Evolutionary conservation across 2,113 vertebrate species (phyloP).

Genomic region (Lasiurus borealis): DNA sequence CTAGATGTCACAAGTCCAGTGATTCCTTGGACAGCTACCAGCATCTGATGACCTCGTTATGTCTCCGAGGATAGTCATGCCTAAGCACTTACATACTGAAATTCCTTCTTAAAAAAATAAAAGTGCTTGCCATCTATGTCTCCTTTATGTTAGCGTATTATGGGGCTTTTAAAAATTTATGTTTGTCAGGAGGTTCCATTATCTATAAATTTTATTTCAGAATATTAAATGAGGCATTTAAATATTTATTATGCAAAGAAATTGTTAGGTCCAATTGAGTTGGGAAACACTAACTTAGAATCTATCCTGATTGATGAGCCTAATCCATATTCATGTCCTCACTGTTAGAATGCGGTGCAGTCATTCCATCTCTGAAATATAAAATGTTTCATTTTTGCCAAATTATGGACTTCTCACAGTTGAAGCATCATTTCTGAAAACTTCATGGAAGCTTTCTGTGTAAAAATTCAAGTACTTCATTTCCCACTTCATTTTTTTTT

Average conservation of each 20-base stretch:
- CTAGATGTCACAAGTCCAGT: not conserved
- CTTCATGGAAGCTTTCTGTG: not conserved
- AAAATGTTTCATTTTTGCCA: constrained; percentile 54
- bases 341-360: not conserved
- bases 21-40: not conserved
- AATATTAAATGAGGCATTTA: constrained; percentile 39
- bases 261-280: not conserved
- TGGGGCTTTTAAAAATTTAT: constrained; percentile 34
- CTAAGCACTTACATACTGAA: not conserved
- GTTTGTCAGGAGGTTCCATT: constrained; percentile 35
- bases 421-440: constrained; percentile 37
- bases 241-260: constrained; percentile 63
- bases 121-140: not conserved
- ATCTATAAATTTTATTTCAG: constrained; percentile 50
- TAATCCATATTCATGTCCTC: constrained; percentile 2
- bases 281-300: constrained; percentile 56
- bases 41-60: not conserved
- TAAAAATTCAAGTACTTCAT: constrained; percentile 37
- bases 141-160: constrained; percentile 16
- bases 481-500: not conserved
- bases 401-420: constrained; percentile 1
- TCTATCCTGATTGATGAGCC: not conserved
- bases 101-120: not conserved
- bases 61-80: not conserved
- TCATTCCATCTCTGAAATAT: constrained; percentile 43